Conservation (phyloP, 2,113 vertebrate species). For the Nesogale talazaci region DNA sequence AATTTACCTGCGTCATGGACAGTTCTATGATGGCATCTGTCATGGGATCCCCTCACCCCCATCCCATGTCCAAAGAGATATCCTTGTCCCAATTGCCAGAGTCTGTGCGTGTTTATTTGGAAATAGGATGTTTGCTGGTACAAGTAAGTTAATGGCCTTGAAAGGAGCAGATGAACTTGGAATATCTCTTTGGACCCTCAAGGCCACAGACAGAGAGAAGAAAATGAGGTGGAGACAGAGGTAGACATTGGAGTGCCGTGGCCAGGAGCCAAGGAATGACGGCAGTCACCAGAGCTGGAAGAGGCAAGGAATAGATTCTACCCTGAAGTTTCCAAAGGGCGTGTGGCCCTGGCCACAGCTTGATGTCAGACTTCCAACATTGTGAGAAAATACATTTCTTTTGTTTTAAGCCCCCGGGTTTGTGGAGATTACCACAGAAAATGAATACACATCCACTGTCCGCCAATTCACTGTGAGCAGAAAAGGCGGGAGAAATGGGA, state of each 20-base stretch:
- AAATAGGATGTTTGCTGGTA: background rate
- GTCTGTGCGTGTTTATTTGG: background rate
- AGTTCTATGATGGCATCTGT: background rate
- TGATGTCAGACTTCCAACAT: constrained; percentile 24
- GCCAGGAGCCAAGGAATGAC: background rate
- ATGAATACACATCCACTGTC: background rate
- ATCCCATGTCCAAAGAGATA: background rate
- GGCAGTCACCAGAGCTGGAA: background rate
- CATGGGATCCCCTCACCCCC: no score
- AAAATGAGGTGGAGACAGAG: background rate
- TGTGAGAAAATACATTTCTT: background rate
- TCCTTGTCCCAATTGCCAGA: background rate
- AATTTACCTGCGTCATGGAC: background rate
- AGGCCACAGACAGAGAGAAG: background rate
- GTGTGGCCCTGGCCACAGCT: background rate
- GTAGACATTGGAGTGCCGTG: background rate
- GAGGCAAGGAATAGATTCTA: background rate
- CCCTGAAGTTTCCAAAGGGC: background rate
- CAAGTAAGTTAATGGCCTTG: background rate
- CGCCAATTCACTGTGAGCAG: background rate
- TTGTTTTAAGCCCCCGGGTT: background rate
- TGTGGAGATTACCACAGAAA: background rate
- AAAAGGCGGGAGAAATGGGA: constrained; percentile 8
- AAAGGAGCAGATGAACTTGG: background rate
- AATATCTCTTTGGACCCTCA: background rate